Evolutionary conservation across 2,797 vertebrate species (phyloP).

Genomic region (Brachyrhaphis roseni): DNA sequence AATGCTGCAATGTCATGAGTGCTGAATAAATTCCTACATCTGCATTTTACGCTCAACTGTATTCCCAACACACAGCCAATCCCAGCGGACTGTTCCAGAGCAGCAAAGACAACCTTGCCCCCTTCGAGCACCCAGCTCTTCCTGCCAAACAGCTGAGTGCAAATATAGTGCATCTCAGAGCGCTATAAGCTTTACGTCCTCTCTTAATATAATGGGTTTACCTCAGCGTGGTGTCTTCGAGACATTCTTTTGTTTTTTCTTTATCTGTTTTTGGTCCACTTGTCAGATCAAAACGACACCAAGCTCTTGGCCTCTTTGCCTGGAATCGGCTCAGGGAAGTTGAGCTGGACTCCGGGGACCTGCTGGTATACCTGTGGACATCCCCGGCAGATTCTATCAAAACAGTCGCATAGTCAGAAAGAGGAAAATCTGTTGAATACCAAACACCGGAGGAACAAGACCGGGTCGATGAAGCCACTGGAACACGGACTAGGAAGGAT

Average conservation of each 20-base stretch:
- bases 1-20: background rate
- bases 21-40: background rate
- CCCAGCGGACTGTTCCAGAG: conserved; percentile 7
- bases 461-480: conserved; percentile 28
- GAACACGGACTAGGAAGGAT: conserved; percentile 47
- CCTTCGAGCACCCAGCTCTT: background rate
- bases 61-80: conserved; percentile 14
- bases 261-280: conserved; percentile 6
- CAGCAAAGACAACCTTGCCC: conserved; percentile 6
- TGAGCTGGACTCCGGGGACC: conserved; percentile 46
- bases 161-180: conserved; percentile 21
- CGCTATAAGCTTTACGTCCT: conserved; percentile 20
- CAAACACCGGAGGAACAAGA: conserved; percentile 47
- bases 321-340: conserved; percentile 34
- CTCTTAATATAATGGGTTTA: conserved; percentile 4
- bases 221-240: conserved; percentile 8
- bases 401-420: conserved; percentile 59
- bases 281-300: conserved; percentile 6
- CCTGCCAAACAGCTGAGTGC: conserved; percentile 15
- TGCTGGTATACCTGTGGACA: conserved; percentile 57
- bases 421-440: conserved; percentile 56
- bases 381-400: conserved; percentile 68
- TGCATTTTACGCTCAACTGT: conserved; percentile 3
- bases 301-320: background rate
- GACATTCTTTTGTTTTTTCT: background rate